Base-by-base conservation (phyloP, 2,888 invertebrate genomes). In the Hirtodrosophila duncani region DNA sequence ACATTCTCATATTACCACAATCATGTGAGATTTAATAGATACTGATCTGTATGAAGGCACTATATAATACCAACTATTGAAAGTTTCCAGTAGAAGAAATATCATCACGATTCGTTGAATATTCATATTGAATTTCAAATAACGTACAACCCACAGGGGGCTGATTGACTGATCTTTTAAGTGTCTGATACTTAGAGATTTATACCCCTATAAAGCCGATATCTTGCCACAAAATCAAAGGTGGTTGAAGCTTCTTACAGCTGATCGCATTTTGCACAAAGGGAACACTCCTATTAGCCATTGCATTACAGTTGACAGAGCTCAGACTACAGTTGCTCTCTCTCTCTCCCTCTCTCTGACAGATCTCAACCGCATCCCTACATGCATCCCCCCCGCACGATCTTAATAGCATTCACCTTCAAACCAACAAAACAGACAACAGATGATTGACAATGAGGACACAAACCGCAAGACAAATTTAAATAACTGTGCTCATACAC, bases 391-490 rank as follows among this genome's bases (percentile, higher is more conserved):
- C 14, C 7, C 11, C 26, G 14, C 44, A 52, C 27, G 53, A 57
- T 68, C 63, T 67, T 53, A 53, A 64, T 60, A 45, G 44, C 23
- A 30, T 43, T 37, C 31, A 26, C 27, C 55, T 43, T 46, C 11
- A 36, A 3, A 20, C 4, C 3, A 10, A 33, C 59, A 56, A 59
- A 60, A 42, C 44, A 38, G 49, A 37, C 55, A 79, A 68, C 79
- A 81, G 66, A 72, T 81, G 81, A 81, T 72, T 70, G 77, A 79
- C 81, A 79, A 66, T 60, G 51, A 63, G 68, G 37, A 30, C 38
- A 34, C 43, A 69, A 64, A 79, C 81, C 78, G 66, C 81, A 79
- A 72, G 61, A 72, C 80, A 72, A 66, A 75, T 81, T 79, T 68
- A 71, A 79, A 79, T 79, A 75, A 75, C 81, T 72, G 72, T 62